Percentiles rank a stretch among this genome's conserved stretches.
These are phyloP conservation scores for Rattus rattus DNA, from an alignment of 2,113 vertebrate species.

Conservation along the genomic window DNA sequence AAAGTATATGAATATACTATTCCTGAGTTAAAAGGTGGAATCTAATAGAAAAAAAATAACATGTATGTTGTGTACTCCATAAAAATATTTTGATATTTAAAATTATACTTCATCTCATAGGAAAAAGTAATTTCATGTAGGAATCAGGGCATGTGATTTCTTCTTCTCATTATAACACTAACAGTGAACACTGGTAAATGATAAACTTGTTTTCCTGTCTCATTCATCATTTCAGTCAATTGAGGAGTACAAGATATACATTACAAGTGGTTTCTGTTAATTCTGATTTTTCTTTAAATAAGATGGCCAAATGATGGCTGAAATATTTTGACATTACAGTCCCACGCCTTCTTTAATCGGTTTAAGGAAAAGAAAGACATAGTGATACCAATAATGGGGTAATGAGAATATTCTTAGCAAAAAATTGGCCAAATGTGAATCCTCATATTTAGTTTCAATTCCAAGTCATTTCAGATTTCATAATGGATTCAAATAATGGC, in stretches of 20 bases:
- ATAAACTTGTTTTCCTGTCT: background rate
- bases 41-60: background rate
- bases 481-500: conserved; percentile 1
- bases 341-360: background rate
- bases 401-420: background rate
- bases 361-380: background rate
- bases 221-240: conserved; percentile 21
- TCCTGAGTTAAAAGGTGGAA: background rate
- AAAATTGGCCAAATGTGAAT: background rate
- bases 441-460: background rate
- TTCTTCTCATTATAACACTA: background rate
- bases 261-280: background rate
- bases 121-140: background rate
- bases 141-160: background rate
- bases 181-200: background rate
- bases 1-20: background rate
- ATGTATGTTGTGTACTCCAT: background rate
- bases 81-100: background rate
- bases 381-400: background rate
- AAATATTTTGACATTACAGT: background rate
- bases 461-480: conserved; percentile 22
- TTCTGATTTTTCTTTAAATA: conserved; percentile 39
- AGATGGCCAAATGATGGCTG: background rate
- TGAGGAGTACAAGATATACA: background rate
- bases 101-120: background rate